phyloP scores from a whole-genome alignment of 92 coral and sea anemone species.

The Epizoanthus stellaris region DNA sequence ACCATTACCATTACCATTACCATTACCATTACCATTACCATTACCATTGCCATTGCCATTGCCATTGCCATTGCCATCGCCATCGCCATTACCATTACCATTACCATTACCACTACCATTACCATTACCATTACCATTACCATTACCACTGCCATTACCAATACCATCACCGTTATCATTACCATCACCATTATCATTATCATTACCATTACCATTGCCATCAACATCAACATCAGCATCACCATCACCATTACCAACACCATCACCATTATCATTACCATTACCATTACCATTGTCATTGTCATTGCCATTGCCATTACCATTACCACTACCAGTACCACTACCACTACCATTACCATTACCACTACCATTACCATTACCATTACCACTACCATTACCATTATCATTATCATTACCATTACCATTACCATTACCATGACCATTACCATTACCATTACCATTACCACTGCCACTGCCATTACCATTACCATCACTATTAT shows the following conservation, averaged over 20 bases:
- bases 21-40: background rate
- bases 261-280: background rate
- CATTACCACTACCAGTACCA: background rate
- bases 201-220: background rate
- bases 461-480: too few species aligned
- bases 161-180: background rate
- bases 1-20: too few species aligned
- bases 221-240: background rate
- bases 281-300: background rate
- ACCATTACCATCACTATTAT: too few species aligned
- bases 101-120: background rate
- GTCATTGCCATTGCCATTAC: background rate
- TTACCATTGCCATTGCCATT: background rate
- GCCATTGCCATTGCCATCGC: background rate
- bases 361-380: too few species aligned
- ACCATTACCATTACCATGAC: too few species aligned
- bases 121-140: background rate
- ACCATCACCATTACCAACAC: background rate
- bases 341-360: too few species aligned
- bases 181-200: background rate
- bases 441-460: too few species aligned
- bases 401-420: too few species aligned
- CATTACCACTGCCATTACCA: background rate
- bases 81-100: background rate
- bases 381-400: too few species aligned